These are phyloP conservation scores for Phalacrocorax aristotelis DNA, from an alignment of 2,113 vertebrate species.

Conservation along the genomic window DNA sequence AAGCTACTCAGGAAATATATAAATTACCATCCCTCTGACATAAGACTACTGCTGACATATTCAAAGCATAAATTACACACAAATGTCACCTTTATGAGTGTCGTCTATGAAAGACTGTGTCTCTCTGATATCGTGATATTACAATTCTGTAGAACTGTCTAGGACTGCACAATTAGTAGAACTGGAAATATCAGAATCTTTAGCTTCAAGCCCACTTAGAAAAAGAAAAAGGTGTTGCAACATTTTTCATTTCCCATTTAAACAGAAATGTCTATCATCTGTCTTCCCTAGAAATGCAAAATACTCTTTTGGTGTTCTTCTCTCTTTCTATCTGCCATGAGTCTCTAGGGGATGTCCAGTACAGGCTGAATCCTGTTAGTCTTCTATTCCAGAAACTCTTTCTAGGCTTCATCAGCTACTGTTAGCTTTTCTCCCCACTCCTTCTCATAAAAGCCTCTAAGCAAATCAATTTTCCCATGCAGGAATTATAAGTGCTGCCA, in stretches of 20 bases:
- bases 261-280: background rate
- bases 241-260: background rate
- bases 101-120: background rate
- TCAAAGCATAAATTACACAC: background rate
- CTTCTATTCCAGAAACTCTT: background rate
- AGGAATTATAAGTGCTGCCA: background rate
- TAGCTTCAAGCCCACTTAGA: background rate
- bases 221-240: background rate
- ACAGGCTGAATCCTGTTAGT: background rate
- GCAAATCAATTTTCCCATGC: background rate
- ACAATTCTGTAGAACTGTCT: background rate
- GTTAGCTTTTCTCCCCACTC: rapidly evolving
- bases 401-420: background rate
- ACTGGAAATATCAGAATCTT: background rate
- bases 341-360: background rate
- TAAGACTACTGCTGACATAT: background rate
- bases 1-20: background rate
- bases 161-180: background rate
- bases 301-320: background rate
- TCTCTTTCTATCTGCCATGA: background rate
- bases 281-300: background rate
- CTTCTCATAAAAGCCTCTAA: background rate
- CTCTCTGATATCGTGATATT: background rate
- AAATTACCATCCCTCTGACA: background rate
- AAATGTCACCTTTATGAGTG: background rate